These are phyloP conservation scores for Rhincodon typus DNA, from an alignment of 2,797 vertebrate species.

Conservation along the genomic window DNA sequence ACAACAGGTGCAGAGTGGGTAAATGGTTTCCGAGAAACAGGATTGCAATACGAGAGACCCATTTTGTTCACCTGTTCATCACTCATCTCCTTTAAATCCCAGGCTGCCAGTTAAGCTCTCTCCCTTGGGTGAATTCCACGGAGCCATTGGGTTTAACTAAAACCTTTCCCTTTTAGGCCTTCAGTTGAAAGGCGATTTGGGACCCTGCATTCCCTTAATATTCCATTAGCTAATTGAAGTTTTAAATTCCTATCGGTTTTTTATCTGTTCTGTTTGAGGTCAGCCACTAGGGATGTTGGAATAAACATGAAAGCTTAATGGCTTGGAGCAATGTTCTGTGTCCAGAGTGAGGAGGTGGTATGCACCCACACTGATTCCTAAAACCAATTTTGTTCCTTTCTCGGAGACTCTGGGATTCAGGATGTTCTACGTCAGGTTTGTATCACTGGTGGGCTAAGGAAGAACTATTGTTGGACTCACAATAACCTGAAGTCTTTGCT, in stretches of 20 bases:
- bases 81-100: constrained; percentile 50
- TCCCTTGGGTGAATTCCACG: constrained; percentile 53
- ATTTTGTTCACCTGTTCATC: constrained; percentile 61
- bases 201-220: constrained; percentile 61
- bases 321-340: neutral
- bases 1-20: constrained; percentile 46
- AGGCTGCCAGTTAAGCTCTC: constrained; percentile 49
- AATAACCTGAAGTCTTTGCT: neutral
- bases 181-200: constrained; percentile 54
- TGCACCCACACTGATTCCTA: neutral
- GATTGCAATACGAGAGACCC: constrained; percentile 62
- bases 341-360: neutral
- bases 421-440: neutral
- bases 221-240: constrained; percentile 93
- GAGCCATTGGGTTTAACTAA: constrained; percentile 49
- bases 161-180: constrained; percentile 59
- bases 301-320: neutral
- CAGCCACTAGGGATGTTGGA: constrained; percentile 51
- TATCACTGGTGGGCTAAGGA: neutral
- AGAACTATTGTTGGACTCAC: neutral
- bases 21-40: constrained; percentile 52
- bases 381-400: neutral
- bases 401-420: neutral
- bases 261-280: constrained; percentile 53
- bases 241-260: constrained; percentile 65